These are phyloP conservation scores for Elephantulus edwardii DNA, from an alignment of 2,113 vertebrate genomes.

Conservation along the genomic window DNA sequence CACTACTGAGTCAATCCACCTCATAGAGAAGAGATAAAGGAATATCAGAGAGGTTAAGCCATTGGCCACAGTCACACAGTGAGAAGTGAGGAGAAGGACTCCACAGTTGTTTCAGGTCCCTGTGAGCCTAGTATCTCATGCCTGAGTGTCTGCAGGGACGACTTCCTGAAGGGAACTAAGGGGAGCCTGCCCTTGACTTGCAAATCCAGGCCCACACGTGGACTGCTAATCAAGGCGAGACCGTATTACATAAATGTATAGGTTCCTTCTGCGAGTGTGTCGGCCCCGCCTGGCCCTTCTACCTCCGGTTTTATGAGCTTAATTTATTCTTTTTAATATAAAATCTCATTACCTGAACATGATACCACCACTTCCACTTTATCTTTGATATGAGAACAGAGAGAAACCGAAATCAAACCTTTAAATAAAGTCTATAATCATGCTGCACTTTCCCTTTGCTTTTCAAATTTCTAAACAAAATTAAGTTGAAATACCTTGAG, in stretches of 20 bases:
- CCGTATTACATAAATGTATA: conserved; percentile 80
- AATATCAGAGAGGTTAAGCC: conserved; percentile 18
- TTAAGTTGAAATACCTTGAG: conserved; percentile 83
- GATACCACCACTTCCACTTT: conserved; percentile 85
- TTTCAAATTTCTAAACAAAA: conserved; percentile 90
- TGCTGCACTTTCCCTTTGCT: conserved; percentile 82
- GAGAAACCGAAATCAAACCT: conserved; percentile 91
- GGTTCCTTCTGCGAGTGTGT: conserved; percentile 78
- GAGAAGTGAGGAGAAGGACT: background rate
- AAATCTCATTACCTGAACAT: conserved; percentile 92
- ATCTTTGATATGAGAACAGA: conserved; percentile 93
- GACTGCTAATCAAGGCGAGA: conserved; percentile 71
- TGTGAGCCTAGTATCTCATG: background rate
- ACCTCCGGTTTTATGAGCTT: conserved; percentile 85
- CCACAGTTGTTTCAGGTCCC: background rate
- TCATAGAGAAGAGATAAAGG: background rate
- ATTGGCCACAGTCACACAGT: background rate
- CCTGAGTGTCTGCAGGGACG: background rate
- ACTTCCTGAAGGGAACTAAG: conserved; percentile 75
- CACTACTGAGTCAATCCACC: too few relatives aligned
- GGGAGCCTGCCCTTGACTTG: conserved; percentile 74
- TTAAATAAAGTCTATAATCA: conserved; percentile 90
- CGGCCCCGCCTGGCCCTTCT: conserved; percentile 80
- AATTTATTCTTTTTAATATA: conserved; percentile 94
- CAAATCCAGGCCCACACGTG: conserved; percentile 75